Evolutionary conservation across 2,888 invertebrate species (phyloP).

Genomic region (Agriopis leucophaearia): DNA sequence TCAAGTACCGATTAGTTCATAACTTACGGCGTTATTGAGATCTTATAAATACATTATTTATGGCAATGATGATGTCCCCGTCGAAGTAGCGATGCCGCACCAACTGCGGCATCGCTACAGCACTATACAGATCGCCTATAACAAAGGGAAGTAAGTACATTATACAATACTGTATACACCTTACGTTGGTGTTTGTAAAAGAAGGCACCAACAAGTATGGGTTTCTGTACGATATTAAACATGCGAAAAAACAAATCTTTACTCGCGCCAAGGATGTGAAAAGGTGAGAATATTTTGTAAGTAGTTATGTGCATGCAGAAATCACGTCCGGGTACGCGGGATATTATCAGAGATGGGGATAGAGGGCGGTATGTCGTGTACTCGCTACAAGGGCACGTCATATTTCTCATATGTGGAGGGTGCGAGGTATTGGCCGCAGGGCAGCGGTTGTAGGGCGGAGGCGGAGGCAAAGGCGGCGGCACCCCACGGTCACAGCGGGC

Average conservation of each 20-base stretch:
- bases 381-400: conserved; percentile 32
- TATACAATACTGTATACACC: conserved; percentile 17
- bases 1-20: conserved; percentile 55
- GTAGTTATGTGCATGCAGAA: neutral
- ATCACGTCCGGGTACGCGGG: neutral
- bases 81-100: conserved; percentile 8
- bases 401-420: conserved; percentile 58
- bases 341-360: neutral
- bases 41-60: conserved; percentile 73
- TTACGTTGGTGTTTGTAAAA: conserved; percentile 15
- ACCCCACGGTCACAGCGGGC: conserved; percentile 68
- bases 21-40: conserved; percentile 79
- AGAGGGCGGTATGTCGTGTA: neutral
- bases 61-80: conserved; percentile 59
- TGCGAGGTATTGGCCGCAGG: conserved; percentile 52
- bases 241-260: neutral
- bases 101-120: conserved; percentile 2
- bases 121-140: neutral
- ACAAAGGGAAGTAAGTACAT: conserved; percentile 10
- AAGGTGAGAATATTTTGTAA: neutral
- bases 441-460: conserved; percentile 46
- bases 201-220: conserved; percentile 52
- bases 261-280: neutral
- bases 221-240: conserved; percentile 29
- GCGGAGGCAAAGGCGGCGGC: conserved; percentile 39